Evolutionary conservation across 1,140 invertebrate genomes (phyloP), one percentile per base, ranked within the genome.

Genomic region (Aphelenchoides fujianensis): DNA sequence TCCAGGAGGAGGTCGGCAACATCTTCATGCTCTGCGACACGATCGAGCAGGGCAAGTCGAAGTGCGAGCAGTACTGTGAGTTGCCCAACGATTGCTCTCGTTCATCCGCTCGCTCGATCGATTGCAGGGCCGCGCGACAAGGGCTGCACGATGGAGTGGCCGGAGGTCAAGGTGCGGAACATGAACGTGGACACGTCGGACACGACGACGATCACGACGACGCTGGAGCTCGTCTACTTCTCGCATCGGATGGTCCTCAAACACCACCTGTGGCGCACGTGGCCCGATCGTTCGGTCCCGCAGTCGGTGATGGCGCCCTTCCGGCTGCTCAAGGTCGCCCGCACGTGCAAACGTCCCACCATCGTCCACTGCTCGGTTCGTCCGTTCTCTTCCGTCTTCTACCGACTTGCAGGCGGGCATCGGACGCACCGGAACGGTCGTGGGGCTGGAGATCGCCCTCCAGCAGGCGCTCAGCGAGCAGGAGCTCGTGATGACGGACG

Each of bases 21-120:
- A 7, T 74, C 19, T 27, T 78, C 54, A 79, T 77, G 78, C 69
- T 78, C 2, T 80, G 78, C 69, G 72, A 76, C 52, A 41, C 52
- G 37, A 61, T 68, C 23, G 78, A 80, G 64, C 71, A 72, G 23
- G 63, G 55, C 0, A 75, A 30, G 74, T 74, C 34, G 27, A 48
- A 48, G 23, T 66, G 63, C 31, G 23, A 69, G 36, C 54, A 69
- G 69, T 69, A 69, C 28, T 69, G 19, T n/a, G 16, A 19, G n/a
- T n/a, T n/a, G n/a, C n/a, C n/a, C n/a, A n/a, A 9, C 9, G 19
- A n/a, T n/a, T 19, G 19, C 16, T 52, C n/a, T 52, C 53, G 16
- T 52, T 61, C 19, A n/a, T 12, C 62, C 23, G 57, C 74, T 73
- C 55, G 72, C n/a, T n/a, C n/a, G n/a, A n/a, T n/a, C n/a, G n/a